These are phyloP conservation scores for Lasioglossum calceatum DNA, from an alignment of 2,888 invertebrate genomes.

Conservation along the genomic window DNA sequence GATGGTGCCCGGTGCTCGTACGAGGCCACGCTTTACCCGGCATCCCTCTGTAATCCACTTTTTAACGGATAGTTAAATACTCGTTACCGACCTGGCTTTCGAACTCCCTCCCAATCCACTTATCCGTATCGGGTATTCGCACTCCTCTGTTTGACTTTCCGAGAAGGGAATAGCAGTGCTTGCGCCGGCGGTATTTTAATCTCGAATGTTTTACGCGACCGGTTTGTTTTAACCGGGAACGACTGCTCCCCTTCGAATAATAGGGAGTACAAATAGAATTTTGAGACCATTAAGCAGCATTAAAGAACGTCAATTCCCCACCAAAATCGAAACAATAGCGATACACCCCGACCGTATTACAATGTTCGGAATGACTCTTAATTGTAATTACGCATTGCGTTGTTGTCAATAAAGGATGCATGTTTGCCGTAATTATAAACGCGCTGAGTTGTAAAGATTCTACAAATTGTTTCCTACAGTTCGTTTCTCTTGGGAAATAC, in stretches of 20 bases:
- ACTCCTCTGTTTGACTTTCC: constrained; percentile 10
- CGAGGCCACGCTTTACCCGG: constrained; percentile 18
- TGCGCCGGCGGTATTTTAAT: constrained; percentile 10
- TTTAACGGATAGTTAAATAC: constrained; percentile 33
- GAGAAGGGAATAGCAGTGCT: background rate
- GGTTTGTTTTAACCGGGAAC: constrained; percentile 5
- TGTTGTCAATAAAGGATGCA: background rate
- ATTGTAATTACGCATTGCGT: background rate
- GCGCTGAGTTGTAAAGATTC: background rate
- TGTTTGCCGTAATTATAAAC: background rate
- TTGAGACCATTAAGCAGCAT: background rate
- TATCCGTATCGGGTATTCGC: constrained; percentile 30
- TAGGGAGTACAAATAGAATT: background rate
- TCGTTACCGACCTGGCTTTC: constrained; percentile 34
- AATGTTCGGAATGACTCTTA: background rate
- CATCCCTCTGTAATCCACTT: constrained; percentile 36
- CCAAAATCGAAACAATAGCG: background rate
- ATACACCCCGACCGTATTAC: background rate
- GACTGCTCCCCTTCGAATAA: background rate
- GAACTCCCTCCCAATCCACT: constrained; percentile 41
- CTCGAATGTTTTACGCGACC: constrained; percentile 7
- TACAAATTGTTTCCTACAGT: background rate
- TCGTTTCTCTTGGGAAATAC: background rate
- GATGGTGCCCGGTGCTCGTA: background rate
- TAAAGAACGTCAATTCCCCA: background rate